phyloP scores from a whole-genome alignment of 23 tunicate genomes.

The Phallusia fumigata region DNA sequence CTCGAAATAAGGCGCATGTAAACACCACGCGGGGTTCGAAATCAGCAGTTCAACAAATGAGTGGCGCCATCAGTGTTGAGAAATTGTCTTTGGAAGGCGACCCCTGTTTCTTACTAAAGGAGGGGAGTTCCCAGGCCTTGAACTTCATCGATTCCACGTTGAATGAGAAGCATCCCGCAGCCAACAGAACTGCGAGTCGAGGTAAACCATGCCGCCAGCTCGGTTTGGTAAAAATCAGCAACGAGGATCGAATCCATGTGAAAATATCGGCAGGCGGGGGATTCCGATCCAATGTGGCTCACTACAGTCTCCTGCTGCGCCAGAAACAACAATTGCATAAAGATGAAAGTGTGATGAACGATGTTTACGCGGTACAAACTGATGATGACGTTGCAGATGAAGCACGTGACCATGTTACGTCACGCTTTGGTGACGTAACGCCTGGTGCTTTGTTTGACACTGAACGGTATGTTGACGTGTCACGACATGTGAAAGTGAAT shows the following conservation, averaged over 20 bases:
- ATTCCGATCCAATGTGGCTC: constrained; percentile 64
- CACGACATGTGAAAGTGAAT: neutral
- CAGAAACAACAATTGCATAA: constrained; percentile 24
- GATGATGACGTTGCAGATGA: neutral
- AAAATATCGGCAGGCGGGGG: constrained; percentile 85
- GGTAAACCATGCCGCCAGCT: constrained; percentile 15
- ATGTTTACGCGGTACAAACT: neutral
- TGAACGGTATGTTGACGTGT: neutral
- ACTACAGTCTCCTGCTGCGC: constrained; percentile 62
- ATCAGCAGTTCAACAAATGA: neutral
- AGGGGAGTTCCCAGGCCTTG: constrained; percentile 43
- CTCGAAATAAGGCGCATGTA: neutral
- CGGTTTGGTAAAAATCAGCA: constrained; percentile 10
- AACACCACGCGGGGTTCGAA: neutral
- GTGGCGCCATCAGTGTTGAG: constrained; percentile 23
- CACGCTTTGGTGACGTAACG: constrained; percentile 4
- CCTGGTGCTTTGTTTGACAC: neutral
- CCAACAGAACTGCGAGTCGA: neutral
- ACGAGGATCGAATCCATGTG: constrained; percentile 46
- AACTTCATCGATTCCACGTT: constrained; percentile 32
- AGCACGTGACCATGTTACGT: neutral
- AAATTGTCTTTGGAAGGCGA: constrained; percentile 12
- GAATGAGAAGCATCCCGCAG: neutral
- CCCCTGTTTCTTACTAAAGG: constrained; percentile 37
- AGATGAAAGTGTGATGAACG: neutral